A percentile compares a stretch with the other conserved stretches of the same genome.
These are phyloP conservation scores for Eumaeus atala DNA, from an alignment of 1,140 invertebrate genomes.

Conservation along the genomic window DNA sequence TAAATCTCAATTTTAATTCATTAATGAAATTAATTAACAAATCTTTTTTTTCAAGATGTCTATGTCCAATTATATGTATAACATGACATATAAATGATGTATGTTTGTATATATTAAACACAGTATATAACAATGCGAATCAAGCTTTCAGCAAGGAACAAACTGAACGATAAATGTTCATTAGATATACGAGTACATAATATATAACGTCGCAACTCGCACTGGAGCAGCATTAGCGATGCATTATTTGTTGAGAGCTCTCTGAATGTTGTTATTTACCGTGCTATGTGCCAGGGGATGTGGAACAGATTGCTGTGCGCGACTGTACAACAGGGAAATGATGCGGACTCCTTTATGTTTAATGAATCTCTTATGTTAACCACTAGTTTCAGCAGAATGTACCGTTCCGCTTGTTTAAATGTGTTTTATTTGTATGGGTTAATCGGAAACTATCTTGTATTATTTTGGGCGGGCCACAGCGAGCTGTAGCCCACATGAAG, in stretches of 20 bases:
- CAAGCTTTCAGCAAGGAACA: too few relatives aligned
- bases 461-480: too few relatives aligned
- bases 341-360: conserved; percentile 1
- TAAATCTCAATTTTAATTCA: too few relatives aligned
- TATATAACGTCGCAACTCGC: background rate
- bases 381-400: background rate
- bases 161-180: background rate
- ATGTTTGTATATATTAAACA: too few relatives aligned
- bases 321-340: background rate
- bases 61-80: too few relatives aligned
- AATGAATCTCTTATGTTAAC: conserved; percentile 8
- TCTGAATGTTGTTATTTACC: conserved; percentile 1
- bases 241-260: conserved; percentile 10
- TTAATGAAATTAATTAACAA: too few relatives aligned
- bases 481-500: too few relatives aligned
- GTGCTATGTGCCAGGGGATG: background rate
- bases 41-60: too few relatives aligned
- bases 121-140: too few relatives aligned
- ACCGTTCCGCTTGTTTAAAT: background rate
- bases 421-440: background rate
- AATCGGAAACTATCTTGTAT: too few relatives aligned
- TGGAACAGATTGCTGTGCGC: background rate
- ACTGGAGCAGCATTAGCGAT: conserved; percentile 2
- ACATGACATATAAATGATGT: too few relatives aligned
- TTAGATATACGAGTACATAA: background rate